phyloP scores from a whole-genome alignment of 2,113 vertebrate genomes.

The Ammodramus savannarum region DNA sequence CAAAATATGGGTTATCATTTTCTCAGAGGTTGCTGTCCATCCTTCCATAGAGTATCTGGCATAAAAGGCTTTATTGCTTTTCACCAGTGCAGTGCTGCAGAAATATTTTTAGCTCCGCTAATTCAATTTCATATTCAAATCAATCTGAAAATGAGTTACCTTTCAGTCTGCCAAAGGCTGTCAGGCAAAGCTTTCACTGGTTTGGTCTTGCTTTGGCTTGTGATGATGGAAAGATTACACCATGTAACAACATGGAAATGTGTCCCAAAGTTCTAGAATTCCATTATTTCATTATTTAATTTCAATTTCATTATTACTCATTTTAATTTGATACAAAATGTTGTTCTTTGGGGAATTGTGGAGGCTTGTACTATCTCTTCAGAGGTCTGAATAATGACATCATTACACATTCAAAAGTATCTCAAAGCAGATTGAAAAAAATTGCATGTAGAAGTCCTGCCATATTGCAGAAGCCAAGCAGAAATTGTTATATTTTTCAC shows the following conservation, averaged over 20 bases:
- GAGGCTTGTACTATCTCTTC: not conserved
- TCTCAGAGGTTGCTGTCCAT: not conserved
- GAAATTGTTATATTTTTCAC: not conserved
- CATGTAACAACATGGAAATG: not conserved
- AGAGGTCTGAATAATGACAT: not conserved
- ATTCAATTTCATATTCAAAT: slow-evolving; percentile 52
- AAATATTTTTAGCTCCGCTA: slow-evolving; percentile 46
- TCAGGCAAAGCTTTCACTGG: not conserved
- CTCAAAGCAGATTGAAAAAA: not conserved
- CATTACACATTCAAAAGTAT: not conserved
- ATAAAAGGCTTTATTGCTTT: not conserved
- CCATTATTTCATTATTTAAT: not conserved
- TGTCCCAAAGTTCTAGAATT: not conserved
- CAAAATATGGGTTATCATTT: not conserved
- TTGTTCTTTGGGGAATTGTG: not conserved
- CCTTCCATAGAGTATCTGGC: not conserved
- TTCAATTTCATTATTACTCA: not conserved
- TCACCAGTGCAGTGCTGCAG: not conserved
- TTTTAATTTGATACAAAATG: not conserved
- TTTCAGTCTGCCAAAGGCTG: slow-evolving; percentile 23
- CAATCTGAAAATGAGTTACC: slow-evolving; percentile 28
- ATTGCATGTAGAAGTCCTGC: not conserved
- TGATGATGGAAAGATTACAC: not conserved
- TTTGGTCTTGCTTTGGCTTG: slow-evolving; percentile 25
- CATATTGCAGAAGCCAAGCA: not conserved